Conservation (phyloP, 1,140 invertebrate species). For the Zaprionus lachaisei region DNA sequence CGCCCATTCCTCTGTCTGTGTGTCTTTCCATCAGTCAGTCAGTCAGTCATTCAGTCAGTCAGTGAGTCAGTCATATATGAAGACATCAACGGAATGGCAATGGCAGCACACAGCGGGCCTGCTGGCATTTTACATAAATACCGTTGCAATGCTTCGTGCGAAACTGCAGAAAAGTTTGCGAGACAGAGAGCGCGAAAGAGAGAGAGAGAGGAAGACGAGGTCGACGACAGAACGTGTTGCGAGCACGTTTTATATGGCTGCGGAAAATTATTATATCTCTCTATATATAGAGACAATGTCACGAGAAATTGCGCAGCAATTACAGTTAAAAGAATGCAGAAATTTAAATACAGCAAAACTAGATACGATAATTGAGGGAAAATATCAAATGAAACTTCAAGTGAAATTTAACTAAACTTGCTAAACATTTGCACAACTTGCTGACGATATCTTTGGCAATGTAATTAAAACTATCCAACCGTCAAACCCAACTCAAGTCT, state of each 20-base stretch:
- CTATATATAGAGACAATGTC: constrained; percentile 10
- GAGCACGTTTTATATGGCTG: constrained; percentile 37
- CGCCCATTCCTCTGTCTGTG: neutral
- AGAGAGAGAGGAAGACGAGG: neutral
- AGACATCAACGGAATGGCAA: constrained; percentile 58
- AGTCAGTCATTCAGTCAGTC: constrained; percentile 35
- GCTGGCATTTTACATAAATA: constrained; percentile 54
- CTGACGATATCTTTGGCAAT: neutral
- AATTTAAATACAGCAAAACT: neutral
- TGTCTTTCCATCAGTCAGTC: constrained; percentile 10
- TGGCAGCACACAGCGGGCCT: constrained; percentile 31
- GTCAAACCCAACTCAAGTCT: constrained; percentile 37
- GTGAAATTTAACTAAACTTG: neutral
- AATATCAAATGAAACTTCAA: neutral
- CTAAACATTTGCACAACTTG: neutral
- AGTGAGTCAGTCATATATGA: constrained; percentile 50
- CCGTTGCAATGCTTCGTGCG: constrained; percentile 24
- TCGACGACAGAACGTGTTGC: constrained; percentile 31
- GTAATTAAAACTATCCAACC: constrained; percentile 29
- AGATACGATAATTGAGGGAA: neutral
- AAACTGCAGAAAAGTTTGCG: constrained; percentile 2
- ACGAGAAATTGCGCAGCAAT: constrained; percentile 14
- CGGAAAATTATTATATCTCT: constrained; percentile 17
- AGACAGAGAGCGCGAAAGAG: neutral
- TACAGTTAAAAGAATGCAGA: constrained; percentile 1